These are phyloP conservation scores for Isichthys henryi DNA, from an alignment of 2,113 vertebrate genomes.

Conservation along the genomic window DNA sequence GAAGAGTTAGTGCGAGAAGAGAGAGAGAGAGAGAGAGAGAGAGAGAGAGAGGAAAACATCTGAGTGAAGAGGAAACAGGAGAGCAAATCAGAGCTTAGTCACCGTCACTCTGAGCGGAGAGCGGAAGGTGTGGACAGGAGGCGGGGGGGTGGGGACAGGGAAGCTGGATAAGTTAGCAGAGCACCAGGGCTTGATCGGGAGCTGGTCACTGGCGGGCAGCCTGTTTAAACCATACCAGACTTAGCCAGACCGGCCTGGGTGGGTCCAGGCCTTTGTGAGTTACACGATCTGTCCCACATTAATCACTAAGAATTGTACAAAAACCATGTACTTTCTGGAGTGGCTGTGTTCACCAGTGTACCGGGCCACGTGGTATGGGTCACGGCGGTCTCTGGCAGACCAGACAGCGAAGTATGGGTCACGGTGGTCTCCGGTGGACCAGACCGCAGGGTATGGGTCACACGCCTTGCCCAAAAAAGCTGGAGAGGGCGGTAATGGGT, in stretches of 20 bases:
- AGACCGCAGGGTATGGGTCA: too few relatives aligned
- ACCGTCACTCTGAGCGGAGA: neutral
- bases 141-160: neutral
- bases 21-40: constrained; percentile 58
- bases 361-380: too few relatives aligned
- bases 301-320: too few relatives aligned
- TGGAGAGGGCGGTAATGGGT: constrained; percentile 51
- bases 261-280: neutral
- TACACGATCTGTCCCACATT: neutral
- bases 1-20: constrained; percentile 82
- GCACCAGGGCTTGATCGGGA: too few relatives aligned
- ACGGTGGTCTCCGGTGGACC: too few relatives aligned
- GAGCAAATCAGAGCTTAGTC: neutral
- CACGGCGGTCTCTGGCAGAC: too few relatives aligned
- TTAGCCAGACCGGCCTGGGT: neutral
- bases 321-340: neutral
- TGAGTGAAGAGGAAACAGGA: neutral
- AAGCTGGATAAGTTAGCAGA: neutral
- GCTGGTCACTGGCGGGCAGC: neutral
- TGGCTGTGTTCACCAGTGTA: neutral
- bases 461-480: constrained; percentile 31
- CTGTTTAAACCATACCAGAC: neutral
- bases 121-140: neutral
- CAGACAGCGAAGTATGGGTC: too few relatives aligned
- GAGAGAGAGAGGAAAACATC: constrained; percentile 41